Percentiles rank a stretch among this genome's conserved stretches.
phyloP scores from a whole-genome alignment of 2,113 vertebrate genomes.

The Nettapus auritus region DNA sequence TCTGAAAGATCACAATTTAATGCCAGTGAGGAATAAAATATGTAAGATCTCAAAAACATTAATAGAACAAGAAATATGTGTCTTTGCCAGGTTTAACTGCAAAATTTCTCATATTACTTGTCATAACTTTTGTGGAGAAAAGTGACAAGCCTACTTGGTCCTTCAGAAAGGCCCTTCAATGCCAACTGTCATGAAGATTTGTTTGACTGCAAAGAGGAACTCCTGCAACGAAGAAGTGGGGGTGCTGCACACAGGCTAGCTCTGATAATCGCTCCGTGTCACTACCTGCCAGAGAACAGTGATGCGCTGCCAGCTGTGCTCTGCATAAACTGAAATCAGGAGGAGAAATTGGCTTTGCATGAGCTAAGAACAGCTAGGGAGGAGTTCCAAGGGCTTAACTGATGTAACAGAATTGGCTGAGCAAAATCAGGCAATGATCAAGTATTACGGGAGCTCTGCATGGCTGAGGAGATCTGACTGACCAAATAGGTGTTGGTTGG shows the following conservation, averaged over 20 bases:
- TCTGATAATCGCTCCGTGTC: not conserved
- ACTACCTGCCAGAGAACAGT: not conserved
- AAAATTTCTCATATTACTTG: not conserved
- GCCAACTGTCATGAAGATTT: not conserved
- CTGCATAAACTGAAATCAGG: not conserved
- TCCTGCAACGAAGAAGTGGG: not conserved
- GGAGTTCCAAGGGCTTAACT: not conserved
- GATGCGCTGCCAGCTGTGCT: not conserved
- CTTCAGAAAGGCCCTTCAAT: not conserved
- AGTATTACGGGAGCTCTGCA: not conserved
- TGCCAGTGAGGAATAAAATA: not conserved
- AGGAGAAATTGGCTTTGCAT: not conserved
- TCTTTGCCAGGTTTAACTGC: not conserved
- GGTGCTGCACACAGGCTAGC: not conserved
- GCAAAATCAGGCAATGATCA: not conserved
- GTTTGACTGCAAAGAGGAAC: not conserved
- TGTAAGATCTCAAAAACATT: not conserved
- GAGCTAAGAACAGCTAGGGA: not conserved
- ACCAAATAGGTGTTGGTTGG: not conserved
- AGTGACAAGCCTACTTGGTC: not conserved
- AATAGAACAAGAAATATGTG: not conserved
- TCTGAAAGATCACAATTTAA: not conserved
- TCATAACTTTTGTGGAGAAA: not conserved
- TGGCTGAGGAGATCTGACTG: not conserved
- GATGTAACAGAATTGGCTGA: accelerated